phyloP scores from a whole-genome alignment of 2,113 vertebrate species.

The Pygoscelis adeliae region DNA sequence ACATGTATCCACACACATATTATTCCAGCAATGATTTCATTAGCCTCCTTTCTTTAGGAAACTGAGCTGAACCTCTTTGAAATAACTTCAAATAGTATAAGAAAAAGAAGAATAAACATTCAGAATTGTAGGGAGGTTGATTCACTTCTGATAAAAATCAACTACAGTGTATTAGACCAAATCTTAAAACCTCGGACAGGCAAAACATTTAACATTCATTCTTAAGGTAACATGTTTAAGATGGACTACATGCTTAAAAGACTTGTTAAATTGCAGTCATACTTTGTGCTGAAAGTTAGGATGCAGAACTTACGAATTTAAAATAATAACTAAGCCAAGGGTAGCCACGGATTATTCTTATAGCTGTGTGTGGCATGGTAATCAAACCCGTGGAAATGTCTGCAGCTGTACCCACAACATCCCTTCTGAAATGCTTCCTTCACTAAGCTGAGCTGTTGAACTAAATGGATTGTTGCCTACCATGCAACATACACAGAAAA shows the following conservation, averaged over 20 bases:
- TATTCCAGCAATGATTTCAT: neutral
- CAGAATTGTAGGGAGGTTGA: neutral
- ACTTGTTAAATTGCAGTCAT: neutral
- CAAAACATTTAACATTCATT: neutral
- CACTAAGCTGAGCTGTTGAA: neutral
- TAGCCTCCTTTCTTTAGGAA: neutral
- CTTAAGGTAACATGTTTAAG: neutral
- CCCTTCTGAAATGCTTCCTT: neutral
- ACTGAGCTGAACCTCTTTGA: neutral
- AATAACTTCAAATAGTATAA: neutral
- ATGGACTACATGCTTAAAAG: neutral
- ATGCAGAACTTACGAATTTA: constrained; percentile 2
- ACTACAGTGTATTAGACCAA: neutral
- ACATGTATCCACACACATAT: neutral
- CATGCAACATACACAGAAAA: neutral
- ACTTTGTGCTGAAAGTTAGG: neutral
- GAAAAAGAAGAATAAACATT: neutral
- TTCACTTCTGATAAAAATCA: neutral
- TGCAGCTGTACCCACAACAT: neutral
- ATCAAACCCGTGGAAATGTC: neutral
- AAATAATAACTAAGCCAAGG: constrained; percentile 25
- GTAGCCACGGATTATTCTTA: neutral
- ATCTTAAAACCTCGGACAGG: neutral
- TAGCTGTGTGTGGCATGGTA: neutral
- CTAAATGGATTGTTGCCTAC: neutral